Base-by-base conservation (phyloP, 2,888 invertebrate species). In the Protodeltote pygarga region DNA sequence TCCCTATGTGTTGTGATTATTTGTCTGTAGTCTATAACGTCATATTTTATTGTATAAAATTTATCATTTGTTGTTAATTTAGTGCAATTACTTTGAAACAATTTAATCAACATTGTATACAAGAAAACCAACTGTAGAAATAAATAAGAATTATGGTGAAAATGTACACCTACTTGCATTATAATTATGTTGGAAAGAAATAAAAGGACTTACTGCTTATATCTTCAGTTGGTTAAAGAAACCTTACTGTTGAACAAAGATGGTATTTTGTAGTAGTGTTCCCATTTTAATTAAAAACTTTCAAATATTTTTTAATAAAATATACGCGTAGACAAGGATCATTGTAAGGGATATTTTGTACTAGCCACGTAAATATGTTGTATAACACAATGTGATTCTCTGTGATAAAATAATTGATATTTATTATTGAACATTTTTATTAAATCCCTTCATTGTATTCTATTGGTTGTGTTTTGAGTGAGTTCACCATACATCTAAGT, bases 361-460 rank as follows among this genome's bases (percentile, higher is more conserved):
- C 85, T 88, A 90, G 85, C 85, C 89, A 89, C 89, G 83, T 90
- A 88, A 87, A 88, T 64, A 87, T 89, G 88, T 90, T 91, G 86
- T 90, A 85, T 89, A 85, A 92, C 89, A 90, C 90, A 88, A 91
- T 91, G 91, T 92, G 92, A 91, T 91, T 91, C 91, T 90, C 92
- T 92, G 92, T 92, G 92, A 92, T 92, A 92, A 91, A 87, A 87
- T 90, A 87, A 89, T 88, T 89, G 84, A 88, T 92, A 91, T 91
- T 90, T 89, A 90, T 88, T 86, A 83, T 40, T 48, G 50, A 31
- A 49, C 42, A 34, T 45, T 89, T 83, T 88, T 79, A 83, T 85
- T 89, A 66, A 8, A 16, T 10, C 10, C 32, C 17, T 13, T 4
- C n/a, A n/a, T n/a, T n/a, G n/a, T n/a, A n/a, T n/a, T n/a, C n/a